Base-by-base conservation (phyloP, 2,797 vertebrate genomes). In the Lindbergichthys nudifrons region DNA sequence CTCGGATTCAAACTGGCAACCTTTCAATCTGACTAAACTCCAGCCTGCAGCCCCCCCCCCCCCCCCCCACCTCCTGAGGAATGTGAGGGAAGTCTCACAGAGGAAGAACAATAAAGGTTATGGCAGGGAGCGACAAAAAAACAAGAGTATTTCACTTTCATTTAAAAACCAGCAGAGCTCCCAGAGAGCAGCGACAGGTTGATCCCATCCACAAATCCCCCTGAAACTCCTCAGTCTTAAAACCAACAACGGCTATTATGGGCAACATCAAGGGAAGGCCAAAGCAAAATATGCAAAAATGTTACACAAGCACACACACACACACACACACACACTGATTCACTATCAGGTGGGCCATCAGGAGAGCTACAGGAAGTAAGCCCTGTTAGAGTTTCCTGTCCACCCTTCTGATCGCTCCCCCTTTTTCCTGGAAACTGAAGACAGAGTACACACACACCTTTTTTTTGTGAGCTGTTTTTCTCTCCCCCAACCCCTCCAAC, bases 351-450 rank as follows among this genome's bases (percentile, higher is more conserved):
- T 47, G 69, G 65, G 86, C 91, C 94, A 95, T 96, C 94, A 92
- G 91, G 90, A 91, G 92, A 90, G 89, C 83, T 85, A 90, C 93
- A 95, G 95, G 95, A 95, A 94, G 93, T 89, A 82, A 89, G 92
- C 88, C 84, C 89, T 93, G 92, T 84, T 92, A 86, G 84, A 78
- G 88, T 88, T 95, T 95, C 95, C 95, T 94, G 94, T 94, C 92
- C 92, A 81, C 87, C 89, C 90, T 76, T 88, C 85, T 85, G 90
- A 93, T 91, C 79, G 63, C 93, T 77, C 92, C 93, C 94, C 85
- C 86, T 88, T 78, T 93, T 94, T 95, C 94, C 94, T 94, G 94
- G 82, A 93, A 91, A 88, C 85, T 76, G 60, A 90, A 83, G 87
- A 91, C 79, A 90, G 73, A 79, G 73, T 87, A 83, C 82, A 88